Evolutionary conservation across 2,888 invertebrate species (phyloP).

Genomic region (Uropetala carovei): DNA sequence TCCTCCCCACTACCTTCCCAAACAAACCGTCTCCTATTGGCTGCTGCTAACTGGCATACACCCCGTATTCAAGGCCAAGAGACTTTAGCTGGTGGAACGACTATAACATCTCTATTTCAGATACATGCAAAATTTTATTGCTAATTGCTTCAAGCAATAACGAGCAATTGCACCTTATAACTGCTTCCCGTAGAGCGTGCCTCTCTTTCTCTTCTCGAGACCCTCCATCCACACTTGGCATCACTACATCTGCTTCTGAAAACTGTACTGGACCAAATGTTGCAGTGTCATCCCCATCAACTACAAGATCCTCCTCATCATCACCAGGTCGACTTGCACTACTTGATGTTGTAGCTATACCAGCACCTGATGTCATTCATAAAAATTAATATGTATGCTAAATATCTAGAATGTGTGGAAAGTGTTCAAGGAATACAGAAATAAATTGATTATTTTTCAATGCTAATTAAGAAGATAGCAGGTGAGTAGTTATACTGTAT

Average conservation of each 20-base stretch:
- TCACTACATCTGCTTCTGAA: slow-evolving; percentile 84
- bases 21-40: too few relatives aligned
- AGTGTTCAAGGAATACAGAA: background rate
- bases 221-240: slow-evolving; percentile 75
- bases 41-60: too few relatives aligned
- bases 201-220: slow-evolving; percentile 77
- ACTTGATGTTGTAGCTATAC: slow-evolving; percentile 74
- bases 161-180: slow-evolving; percentile 72
- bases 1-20: too few relatives aligned
- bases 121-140: too few relatives aligned
- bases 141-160: too few relatives aligned
- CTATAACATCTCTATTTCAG: too few relatives aligned
- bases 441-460: background rate
- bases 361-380: slow-evolving; percentile 71
- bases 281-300: slow-evolving; percentile 91
- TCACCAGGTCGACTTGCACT: slow-evolving; percentile 76
- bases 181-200: slow-evolving; percentile 78
- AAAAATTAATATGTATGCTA: background rate
- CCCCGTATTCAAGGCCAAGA: too few relatives aligned
- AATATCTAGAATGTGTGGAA: background rate
- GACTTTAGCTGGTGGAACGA: too few relatives aligned
- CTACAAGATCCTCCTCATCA: slow-evolving; percentile 85
- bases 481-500: too few relatives aligned
- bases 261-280: slow-evolving; percentile 92
- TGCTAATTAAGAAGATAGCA: background rate